Percentiles rank a stretch among this genome's conserved stretches.
These are phyloP conservation scores for Hydrophis major DNA, from an alignment of 2,797 vertebrate genomes.

Conservation along the genomic window DNA sequence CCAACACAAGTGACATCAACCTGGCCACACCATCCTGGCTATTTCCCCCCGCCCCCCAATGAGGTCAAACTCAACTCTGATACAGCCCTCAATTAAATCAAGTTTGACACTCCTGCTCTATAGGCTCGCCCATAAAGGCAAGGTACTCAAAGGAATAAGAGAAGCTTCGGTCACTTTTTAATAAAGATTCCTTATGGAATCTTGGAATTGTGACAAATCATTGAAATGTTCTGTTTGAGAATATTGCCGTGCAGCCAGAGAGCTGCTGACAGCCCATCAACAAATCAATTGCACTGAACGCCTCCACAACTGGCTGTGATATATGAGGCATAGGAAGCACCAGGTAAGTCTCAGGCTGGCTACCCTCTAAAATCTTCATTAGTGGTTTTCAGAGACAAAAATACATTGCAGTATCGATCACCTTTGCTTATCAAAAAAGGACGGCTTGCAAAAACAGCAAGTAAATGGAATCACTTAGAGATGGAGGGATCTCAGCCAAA, in stretches of 20 bases:
- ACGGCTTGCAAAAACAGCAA: conserved; percentile 22
- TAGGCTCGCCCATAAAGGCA: not conserved
- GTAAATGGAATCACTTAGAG: conserved; percentile 42
- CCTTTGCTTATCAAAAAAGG: conserved; percentile 17
- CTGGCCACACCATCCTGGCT: no score
- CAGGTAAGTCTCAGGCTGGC: conserved; percentile 41
- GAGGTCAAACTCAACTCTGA: no score
- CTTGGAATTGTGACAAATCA: conserved; percentile 15
- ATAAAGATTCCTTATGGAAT: not conserved
- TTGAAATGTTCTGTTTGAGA: conserved; percentile 23
- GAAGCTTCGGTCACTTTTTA: not conserved
- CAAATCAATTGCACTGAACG: conserved; percentile 51
- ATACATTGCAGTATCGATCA: conserved; percentile 39
- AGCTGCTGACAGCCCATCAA: conserved; percentile 27
- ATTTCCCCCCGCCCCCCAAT: no score
- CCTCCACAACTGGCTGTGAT: not conserved
- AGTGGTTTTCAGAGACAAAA: conserved; percentile 33
- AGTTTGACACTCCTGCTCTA: no score
- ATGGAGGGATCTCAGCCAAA: conserved; percentile 15
- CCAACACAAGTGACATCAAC: no score
- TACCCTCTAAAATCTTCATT: conserved; percentile 48
- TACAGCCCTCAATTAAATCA: no score
- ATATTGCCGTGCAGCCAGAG: conserved; percentile 27
- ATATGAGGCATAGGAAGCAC: conserved; percentile 30
- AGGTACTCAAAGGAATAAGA: not conserved